A percentile compares a stretch with the other conserved stretches of the same genome.
Conservation (phyloP, 2,888 invertebrate species). For the Drosophila monieri region DNA sequence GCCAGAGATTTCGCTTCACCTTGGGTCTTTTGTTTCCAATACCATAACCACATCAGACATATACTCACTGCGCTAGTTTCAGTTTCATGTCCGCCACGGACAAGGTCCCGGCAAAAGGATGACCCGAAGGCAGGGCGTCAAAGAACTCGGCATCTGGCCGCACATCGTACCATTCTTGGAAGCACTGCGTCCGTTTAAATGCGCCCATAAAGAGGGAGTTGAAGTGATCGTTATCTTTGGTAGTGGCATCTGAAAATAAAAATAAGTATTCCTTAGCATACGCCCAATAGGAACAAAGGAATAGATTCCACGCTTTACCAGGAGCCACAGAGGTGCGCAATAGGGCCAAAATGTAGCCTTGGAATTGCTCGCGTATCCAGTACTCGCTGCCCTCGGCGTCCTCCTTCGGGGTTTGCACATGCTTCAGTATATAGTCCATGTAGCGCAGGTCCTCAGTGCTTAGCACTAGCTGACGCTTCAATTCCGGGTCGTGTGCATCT, state of each 20-base stretch:
- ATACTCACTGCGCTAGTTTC: conserved; percentile 93
- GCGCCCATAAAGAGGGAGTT: conserved; percentile 92
- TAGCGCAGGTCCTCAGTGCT: conserved; percentile 98
- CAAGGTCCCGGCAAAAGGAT: conserved; percentile 97
- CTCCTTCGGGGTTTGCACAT: conserved; percentile 88
- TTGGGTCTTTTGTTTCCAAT: too few species aligned
- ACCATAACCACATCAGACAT: background rate
- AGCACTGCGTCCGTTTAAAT: conserved; percentile 95
- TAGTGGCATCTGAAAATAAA: conserved; percentile 85
- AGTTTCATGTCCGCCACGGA: conserved; percentile 97
- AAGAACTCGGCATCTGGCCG: conserved; percentile 88
- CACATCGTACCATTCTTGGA: conserved; percentile 91
- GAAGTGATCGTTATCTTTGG: conserved; percentile 94
- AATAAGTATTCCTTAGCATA: background rate
- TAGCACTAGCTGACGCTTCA: conserved; percentile 92
- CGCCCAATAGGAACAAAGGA: background rate
- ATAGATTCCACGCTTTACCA: conserved; percentile 36
- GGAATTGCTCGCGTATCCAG: conserved; percentile 98
- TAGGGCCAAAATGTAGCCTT: conserved; percentile 92
- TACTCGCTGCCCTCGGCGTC: conserved; percentile 96
- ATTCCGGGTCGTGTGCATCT: conserved; percentile 90
- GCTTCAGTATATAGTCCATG: conserved; percentile 95
- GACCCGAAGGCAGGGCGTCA: conserved; percentile 90
- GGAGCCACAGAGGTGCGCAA: conserved; percentile 88
- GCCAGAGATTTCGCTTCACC: too few species aligned